Evolutionary conservation across 2,888 invertebrate genomes (phyloP).

Genomic region (Lepeophtheirus nordmannii): DNA sequence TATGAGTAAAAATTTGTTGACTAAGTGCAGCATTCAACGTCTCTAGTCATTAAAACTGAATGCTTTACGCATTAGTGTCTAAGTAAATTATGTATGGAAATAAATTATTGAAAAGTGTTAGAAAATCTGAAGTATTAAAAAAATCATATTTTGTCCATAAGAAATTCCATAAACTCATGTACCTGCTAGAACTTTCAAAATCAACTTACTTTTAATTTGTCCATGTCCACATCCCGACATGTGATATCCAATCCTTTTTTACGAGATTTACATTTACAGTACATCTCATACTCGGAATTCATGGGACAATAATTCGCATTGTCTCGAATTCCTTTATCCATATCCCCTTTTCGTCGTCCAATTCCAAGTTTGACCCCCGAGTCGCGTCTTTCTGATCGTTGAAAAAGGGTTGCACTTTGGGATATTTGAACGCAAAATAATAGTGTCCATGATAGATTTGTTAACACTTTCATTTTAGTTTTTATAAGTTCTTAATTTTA

Average conservation of each 20-base stretch:
- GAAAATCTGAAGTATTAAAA: no score
- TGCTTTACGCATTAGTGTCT: no score
- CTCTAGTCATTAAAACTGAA: no score
- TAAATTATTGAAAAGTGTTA: no score
- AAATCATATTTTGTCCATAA: no score
- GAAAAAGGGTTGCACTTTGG: neutral
- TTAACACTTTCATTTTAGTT: neutral
- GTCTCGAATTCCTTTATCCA: neutral
- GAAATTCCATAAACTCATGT: no score
- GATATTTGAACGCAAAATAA: neutral
- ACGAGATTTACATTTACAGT: constrained; percentile 63
- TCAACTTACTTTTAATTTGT: constrained; percentile 45
- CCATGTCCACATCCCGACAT: constrained; percentile 68
- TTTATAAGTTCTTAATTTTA: no score
- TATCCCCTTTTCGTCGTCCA: neutral
- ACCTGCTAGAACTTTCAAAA: no score
- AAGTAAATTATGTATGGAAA: no score
- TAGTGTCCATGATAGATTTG: neutral
- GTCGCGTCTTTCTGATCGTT: neutral
- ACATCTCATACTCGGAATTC: neutral
- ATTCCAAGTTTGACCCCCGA: neutral
- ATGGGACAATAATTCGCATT: neutral
- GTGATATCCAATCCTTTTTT: constrained; percentile 73
- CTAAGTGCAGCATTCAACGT: no score
- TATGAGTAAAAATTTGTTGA: no score